Evolutionary conservation across 2,888 invertebrate genomes (phyloP).

Genomic region (Globia sparganii): DNA sequence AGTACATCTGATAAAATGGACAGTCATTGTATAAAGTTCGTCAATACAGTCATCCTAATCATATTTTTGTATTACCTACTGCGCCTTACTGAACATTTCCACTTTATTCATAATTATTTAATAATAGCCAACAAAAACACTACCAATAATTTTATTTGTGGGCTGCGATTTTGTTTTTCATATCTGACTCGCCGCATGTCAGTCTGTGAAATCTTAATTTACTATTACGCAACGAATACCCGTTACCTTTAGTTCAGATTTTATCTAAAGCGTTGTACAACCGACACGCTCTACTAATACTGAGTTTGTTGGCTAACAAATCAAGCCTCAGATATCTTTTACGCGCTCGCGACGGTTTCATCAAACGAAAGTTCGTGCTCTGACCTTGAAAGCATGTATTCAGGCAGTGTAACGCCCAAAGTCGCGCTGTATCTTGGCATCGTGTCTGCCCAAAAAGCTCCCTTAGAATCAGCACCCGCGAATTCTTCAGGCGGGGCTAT

Average conservation of each 20-base stretch:
- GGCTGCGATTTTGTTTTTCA: slow-evolving; percentile 71
- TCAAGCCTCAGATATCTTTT: slow-evolving; percentile 75
- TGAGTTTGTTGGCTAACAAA: slow-evolving; percentile 81
- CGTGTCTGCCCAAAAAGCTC: slow-evolving; percentile 92
- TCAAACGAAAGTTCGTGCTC: slow-evolving; percentile 93
- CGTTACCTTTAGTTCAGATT: slow-evolving; percentile 81
- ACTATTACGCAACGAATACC: slow-evolving; percentile 84
- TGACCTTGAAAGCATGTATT: slow-evolving; percentile 92
- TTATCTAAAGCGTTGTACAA: slow-evolving; percentile 82
- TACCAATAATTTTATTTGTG: slow-evolving; percentile 65
- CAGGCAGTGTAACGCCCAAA: slow-evolving; percentile 92
- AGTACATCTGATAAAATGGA: slow-evolving; percentile 71
- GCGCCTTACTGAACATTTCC: slow-evolving; percentile 52
- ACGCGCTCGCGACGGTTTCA: slow-evolving; percentile 87
- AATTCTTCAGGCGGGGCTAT: slow-evolving; percentile 88
- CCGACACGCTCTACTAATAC: slow-evolving; percentile 87
- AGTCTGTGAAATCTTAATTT: slow-evolving; percentile 83
- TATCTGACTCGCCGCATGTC: slow-evolving; percentile 68
- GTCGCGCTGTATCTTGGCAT: slow-evolving; percentile 91
- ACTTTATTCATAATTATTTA: slow-evolving; percentile 57
- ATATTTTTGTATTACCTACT: slow-evolving; percentile 45
- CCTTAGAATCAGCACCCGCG: slow-evolving; percentile 89
- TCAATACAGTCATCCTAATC: slow-evolving; percentile 62
- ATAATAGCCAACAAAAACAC: slow-evolving; percentile 67
- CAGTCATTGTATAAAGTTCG: slow-evolving; percentile 68